Percentiles rank a stretch among this genome's conserved stretches.
These are phyloP conservation scores for Helostoma temminkii DNA, from an alignment of 2,797 vertebrate genomes.

Conservation along the genomic window DNA sequence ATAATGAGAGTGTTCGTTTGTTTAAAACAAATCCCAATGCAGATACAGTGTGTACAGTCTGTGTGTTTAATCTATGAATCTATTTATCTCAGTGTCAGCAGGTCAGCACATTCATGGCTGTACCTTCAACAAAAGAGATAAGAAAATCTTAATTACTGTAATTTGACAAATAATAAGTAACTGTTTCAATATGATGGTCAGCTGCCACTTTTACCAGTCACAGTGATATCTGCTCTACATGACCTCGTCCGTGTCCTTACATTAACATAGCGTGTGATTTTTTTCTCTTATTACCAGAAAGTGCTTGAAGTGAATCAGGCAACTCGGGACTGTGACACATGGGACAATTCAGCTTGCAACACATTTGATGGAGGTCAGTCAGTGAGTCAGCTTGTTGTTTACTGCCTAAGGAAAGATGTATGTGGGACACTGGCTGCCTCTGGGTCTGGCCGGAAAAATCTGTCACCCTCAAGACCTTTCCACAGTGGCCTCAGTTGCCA, in stretches of 20 bases:
- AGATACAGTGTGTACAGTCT: no score
- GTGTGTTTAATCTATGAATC: no score
- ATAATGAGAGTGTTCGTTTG: no score
- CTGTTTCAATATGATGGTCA: no score
- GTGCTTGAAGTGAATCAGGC: slow-evolving; percentile 14
- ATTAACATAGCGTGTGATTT: neutral
- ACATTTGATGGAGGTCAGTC: slow-evolving; percentile 51
- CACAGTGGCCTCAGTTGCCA: slow-evolving; percentile 50
- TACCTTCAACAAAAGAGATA: no score
- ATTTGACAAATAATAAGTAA: no score
- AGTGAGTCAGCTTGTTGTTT: slow-evolving; percentile 71
- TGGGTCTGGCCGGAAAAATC: slow-evolving; percentile 71
- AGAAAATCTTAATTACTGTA: no score
- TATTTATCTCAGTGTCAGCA: neutral
- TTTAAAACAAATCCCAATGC: no score
- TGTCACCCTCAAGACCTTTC: slow-evolving; percentile 68
- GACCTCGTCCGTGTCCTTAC: neutral
- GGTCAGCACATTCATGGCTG: no score
- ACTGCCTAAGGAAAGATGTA: slow-evolving; percentile 65
- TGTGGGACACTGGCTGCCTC: slow-evolving; percentile 74
- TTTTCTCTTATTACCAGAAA: slow-evolving; percentile 9
- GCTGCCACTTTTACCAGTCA: no score
- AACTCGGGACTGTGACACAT: slow-evolving; percentile 31
- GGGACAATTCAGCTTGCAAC: slow-evolving; percentile 9
- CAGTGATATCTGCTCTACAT: neutral